Conservation (phyloP, 2,113 vertebrate genomes). For the Nerophis ophidion region DNA sequence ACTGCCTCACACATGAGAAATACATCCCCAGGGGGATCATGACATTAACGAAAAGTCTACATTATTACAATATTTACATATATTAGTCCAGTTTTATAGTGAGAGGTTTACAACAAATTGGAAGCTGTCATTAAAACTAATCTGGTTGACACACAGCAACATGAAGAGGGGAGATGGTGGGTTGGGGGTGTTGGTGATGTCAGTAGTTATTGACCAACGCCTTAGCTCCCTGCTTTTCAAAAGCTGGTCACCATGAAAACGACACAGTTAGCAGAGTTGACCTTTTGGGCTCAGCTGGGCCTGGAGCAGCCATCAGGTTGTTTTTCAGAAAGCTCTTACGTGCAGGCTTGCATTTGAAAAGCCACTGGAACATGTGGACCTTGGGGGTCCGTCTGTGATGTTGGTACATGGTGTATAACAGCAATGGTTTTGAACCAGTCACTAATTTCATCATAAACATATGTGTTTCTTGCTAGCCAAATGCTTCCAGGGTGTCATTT, state of each 20-base stretch:
- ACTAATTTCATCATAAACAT: neutral
- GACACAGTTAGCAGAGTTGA: conserved; percentile 57
- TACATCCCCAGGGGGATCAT: too few species aligned
- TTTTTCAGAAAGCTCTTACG: conserved; percentile 64
- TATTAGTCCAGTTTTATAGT: too few species aligned
- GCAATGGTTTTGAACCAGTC: neutral
- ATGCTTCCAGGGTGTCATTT: conserved; percentile 59
- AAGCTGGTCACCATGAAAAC: conserved; percentile 56
- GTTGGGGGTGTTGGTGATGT: conserved; percentile 47
- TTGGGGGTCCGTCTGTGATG: conserved; percentile 64
- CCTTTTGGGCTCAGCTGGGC: conserved; percentile 55
- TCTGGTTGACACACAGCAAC: neutral
- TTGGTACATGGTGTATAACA: conserved; percentile 14
- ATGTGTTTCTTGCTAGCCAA: conserved; percentile 21
- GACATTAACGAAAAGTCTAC: too few species aligned
- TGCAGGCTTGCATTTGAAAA: conserved; percentile 66
- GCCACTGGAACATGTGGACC: conserved; percentile 38
- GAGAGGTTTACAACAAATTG: too few species aligned
- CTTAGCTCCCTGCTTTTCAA: conserved; percentile 49
- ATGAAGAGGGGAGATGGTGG: neutral
- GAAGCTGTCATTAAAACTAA: neutral
- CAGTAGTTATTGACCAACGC: conserved; percentile 55
- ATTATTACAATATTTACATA: too few species aligned
- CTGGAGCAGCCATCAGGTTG: conserved; percentile 50
- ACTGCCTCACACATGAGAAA: too few species aligned